phyloP scores from a whole-genome alignment of 2,888 invertebrate genomes.

The Matsumyia berberina region DNA sequence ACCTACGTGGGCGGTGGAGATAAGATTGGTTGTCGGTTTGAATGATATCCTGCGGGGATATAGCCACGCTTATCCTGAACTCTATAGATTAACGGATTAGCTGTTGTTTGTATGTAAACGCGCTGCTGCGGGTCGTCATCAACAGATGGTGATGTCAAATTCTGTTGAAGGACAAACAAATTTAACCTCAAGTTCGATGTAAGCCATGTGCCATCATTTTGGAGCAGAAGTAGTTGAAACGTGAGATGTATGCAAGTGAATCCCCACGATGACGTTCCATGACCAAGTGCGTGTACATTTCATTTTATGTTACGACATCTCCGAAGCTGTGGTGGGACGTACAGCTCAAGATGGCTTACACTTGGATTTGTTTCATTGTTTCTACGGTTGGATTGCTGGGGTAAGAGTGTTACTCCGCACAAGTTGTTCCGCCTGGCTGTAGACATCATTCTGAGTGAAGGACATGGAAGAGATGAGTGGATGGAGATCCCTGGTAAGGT shows the following conservation, averaged over 20 bases:
- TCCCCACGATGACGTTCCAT: too few species aligned
- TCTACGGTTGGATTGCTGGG: background rate
- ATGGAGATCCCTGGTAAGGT: too few species aligned
- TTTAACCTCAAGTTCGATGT: background rate
- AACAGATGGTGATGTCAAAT: too few species aligned
- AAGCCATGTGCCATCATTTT: background rate
- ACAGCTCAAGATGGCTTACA: conserved; percentile 2
- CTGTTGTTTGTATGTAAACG: too few species aligned
- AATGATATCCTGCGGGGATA: background rate
- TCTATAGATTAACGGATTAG: background rate
- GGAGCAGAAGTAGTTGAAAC: background rate
- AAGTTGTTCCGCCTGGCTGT: background rate
- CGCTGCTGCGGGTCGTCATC: too few species aligned
- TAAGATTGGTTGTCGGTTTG: background rate
- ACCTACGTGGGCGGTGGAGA: background rate
- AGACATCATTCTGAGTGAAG: too few species aligned
- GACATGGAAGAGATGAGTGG: too few species aligned
- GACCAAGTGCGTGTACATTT: too few species aligned
- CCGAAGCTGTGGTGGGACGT: background rate
- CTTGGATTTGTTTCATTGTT: background rate
- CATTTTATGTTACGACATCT: too few species aligned
- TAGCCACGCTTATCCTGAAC: background rate
- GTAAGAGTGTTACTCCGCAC: background rate
- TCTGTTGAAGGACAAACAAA: too few species aligned
- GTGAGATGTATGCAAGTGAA: too few species aligned